A percentile compares a stretch with the other conserved stretches of the same genome.
Conservation (phyloP, 2,888 invertebrate species). For the Microctonus aethiopoides region DNA sequence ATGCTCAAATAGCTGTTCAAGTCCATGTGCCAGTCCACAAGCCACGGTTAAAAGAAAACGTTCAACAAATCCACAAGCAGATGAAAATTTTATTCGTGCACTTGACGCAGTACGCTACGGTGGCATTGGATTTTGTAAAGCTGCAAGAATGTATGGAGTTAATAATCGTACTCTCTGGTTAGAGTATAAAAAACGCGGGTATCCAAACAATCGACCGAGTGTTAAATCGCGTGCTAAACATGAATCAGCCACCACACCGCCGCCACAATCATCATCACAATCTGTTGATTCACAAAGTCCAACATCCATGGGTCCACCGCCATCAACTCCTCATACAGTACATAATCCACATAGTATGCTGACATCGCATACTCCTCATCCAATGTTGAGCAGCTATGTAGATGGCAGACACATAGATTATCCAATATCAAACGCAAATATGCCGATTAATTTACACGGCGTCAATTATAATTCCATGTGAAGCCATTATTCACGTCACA, state of each 20-base stretch:
- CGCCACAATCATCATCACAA: conserved; percentile 67
- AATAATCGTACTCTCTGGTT: conserved; percentile 88
- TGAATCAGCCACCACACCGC: conserved; percentile 74
- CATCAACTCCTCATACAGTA: conserved; percentile 54
- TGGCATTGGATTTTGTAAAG: conserved; percentile 87
- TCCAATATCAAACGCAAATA: conserved; percentile 71
- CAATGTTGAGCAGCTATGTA: conserved; percentile 74
- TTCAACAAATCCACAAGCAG: conserved; percentile 82
- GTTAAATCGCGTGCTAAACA: conserved; percentile 81
- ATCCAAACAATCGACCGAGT: conserved; percentile 83
- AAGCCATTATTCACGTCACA: conserved; percentile 53
- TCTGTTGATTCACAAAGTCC: conserved; percentile 69
- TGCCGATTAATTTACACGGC: conserved; percentile 79
- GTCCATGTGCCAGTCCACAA: conserved; percentile 67
- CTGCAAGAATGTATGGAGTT: conserved; percentile 85
- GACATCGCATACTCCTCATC: conserved; percentile 75
- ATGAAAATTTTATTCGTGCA: conserved; percentile 84
- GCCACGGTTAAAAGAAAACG: conserved; percentile 74
- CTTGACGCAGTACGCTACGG: conserved; percentile 85
- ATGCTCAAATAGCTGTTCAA: conserved; percentile 63
- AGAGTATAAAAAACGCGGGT: conserved; percentile 86
- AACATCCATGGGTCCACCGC: conserved; percentile 58
- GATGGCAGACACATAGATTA: conserved; percentile 80
- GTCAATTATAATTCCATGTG: conserved; percentile 84
- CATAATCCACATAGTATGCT: conserved; percentile 69